phyloP scores from a whole-genome alignment of 2,797 vertebrate genomes.

The Helarctos malayanus region DNA sequence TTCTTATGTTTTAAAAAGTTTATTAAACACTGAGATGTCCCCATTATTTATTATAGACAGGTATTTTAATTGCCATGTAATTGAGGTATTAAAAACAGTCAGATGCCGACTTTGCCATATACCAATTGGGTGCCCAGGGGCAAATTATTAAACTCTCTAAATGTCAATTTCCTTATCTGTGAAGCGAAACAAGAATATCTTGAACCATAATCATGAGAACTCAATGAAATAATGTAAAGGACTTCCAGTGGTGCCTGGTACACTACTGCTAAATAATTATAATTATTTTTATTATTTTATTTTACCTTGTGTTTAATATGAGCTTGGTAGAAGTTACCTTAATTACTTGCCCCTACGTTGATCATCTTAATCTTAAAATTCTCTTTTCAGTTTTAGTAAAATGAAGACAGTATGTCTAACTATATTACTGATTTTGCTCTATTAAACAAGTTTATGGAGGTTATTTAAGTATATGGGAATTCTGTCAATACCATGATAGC shows the following conservation, averaged over 20 bases:
- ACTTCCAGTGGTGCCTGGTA: neutral
- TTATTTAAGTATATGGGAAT: slow-evolving; percentile 29
- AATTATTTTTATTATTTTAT: slow-evolving; percentile 16
- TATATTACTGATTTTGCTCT: slow-evolving; percentile 44
- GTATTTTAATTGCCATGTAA: slow-evolving; percentile 24
- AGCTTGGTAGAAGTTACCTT: neutral
- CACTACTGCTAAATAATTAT: neutral
- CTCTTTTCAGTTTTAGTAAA: slow-evolving; percentile 64
- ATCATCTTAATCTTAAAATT: slow-evolving; percentile 25
- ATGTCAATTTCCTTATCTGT: neutral
- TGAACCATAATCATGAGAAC: neutral
- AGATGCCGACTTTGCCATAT: neutral
- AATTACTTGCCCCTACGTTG: slow-evolving; percentile 1
- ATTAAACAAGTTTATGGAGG: slow-evolving; percentile 11
- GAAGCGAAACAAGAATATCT: slow-evolving; percentile 25
- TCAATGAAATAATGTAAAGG: neutral
- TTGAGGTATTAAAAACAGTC: slow-evolving; percentile 10
- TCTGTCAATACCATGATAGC: neutral
- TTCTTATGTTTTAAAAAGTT: slow-evolving; percentile 33
- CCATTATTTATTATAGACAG: neutral
- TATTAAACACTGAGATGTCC: slow-evolving; percentile 10
- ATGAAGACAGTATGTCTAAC: neutral
- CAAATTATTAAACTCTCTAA: slow-evolving; percentile 29
- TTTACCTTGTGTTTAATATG: slow-evolving; percentile 24
- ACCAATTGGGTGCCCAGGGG: neutral